Evolutionary conservation across 2,797 vertebrate species (phyloP), one percentile per base, ranked within the genome.

Genomic region (Hippocampus kuda): DNA sequence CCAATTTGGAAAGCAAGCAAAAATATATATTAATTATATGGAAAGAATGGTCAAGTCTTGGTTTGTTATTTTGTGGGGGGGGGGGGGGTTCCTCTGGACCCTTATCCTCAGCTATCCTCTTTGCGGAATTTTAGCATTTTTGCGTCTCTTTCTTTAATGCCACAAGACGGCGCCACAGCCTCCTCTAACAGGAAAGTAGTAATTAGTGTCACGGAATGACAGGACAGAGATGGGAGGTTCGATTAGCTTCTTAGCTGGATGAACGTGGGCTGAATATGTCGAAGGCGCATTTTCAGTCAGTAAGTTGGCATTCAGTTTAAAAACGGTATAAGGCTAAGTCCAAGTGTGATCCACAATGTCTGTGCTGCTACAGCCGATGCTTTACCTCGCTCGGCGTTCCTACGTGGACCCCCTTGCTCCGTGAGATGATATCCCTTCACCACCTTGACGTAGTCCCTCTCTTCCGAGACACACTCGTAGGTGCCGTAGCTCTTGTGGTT

Each of bases 381-480:
- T 1, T 20, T 46, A 11, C 12, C 48, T 65, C 49, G n/a, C 8
- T 65, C 8, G 22, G 0, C 59, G 11, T 10, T 11, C 8, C 57
- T 53, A 41, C 0, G 0, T 16, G 54, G 77, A 81, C 42, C 44
- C 1, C 6, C n/a, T 41, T 22, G 41, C 60, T 75, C 9, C 3
- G 1, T 64, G 1, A 90, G 83, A 2, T 68, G 57, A 62, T 90
- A 92, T 49, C 41, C 63, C 61, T 74, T 88, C 66, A 92, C 76
- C 22, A 75, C 74, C 70, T 82, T 89, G 5, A 20, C 79, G 69
- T 88, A 88, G 75, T 83, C 78, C 49, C 74, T 88, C 70, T 93
- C 92, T 38, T 13, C 64, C 27, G 90, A 90, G 22, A 89, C n/a
- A 51, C 92, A 93, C 7, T 68, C 13, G 60, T 92, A 90, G 15